phyloP scores from a whole-genome alignment of 2,113 vertebrate genomes.

The Stigmatopora nigra region DNA sequence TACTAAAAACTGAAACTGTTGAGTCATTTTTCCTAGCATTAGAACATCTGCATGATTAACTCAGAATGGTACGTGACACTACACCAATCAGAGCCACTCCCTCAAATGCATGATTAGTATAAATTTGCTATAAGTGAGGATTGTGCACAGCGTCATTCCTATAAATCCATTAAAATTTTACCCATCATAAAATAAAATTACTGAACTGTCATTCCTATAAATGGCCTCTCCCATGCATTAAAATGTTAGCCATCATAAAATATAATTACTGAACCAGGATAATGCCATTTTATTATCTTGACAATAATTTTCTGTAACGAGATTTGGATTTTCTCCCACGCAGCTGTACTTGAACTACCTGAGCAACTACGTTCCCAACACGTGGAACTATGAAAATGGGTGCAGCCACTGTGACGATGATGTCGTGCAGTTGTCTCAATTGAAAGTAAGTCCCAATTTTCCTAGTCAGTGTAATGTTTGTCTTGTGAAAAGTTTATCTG shows the following conservation, averaged over 20 bases:
- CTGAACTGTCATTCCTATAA: background rate
- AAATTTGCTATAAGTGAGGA: background rate
- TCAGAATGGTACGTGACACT: conserved; percentile 30
- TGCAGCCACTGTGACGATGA: conserved; percentile 81
- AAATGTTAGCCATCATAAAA: conserved; percentile 9
- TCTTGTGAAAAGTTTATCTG: conserved; percentile 22
- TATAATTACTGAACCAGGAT: background rate
- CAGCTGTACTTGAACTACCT: conserved; percentile 93
- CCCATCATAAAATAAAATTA: background rate
- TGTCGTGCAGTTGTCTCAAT: conserved; percentile 75
- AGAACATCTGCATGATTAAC: conserved; percentile 36
- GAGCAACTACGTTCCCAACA: conserved; percentile 89
- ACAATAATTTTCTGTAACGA: background rate
- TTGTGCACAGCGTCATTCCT: background rate
- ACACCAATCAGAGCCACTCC: conserved; percentile 2
- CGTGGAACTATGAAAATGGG: conserved; percentile 87
- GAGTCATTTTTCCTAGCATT: conserved; percentile 49
- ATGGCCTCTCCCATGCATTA: background rate
- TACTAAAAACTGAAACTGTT: conserved; percentile 41
- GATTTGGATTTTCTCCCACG: conserved; percentile 19
- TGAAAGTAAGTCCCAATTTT: conserved; percentile 72
- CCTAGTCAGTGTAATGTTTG: conserved; percentile 15
- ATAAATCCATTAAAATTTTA: conserved; percentile 2
- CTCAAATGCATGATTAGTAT: background rate
- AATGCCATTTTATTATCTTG: background rate